phyloP scores from a whole-genome alignment of 64 coral and sea anemone genomes.

The Actinia equina region DNA sequence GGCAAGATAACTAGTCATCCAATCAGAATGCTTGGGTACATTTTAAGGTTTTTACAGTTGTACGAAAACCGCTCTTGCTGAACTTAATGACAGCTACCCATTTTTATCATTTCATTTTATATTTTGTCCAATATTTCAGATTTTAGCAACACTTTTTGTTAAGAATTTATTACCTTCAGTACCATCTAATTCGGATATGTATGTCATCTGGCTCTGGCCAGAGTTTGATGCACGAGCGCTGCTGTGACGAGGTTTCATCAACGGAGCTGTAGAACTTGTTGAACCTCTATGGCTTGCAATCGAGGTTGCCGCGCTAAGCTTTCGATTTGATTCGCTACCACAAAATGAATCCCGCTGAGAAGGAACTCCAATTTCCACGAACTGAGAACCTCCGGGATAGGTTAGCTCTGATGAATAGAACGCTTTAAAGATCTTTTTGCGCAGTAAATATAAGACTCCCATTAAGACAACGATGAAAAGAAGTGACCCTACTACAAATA shows the following conservation, averaged over 20 bases:
- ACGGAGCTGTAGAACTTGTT: conserved; percentile 2
- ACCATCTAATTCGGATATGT: conserved; percentile 9
- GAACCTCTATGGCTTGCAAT: neutral
- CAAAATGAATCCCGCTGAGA: neutral
- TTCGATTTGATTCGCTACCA: neutral
- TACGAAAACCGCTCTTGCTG: neutral
- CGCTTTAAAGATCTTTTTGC: neutral
- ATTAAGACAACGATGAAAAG: neutral
- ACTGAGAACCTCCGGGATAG: neutral
- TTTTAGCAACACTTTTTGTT: neutral
- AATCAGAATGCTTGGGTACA: no score
- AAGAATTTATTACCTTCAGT: neutral
- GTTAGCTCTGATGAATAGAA: neutral
- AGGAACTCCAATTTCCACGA: neutral
- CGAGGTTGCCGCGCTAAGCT: neutral
- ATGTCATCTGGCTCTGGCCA: neutral
- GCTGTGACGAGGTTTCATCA: conserved; percentile 2
- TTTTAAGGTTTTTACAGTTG: neutral
- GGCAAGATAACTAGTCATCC: no score
- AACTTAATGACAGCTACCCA: no score
- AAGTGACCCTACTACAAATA: conserved; percentile 11
- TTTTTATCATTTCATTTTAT: no score
- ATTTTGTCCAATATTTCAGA: neutral
- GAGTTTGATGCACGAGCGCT: neutral
- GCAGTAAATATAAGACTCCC: neutral